phyloP scores from a whole-genome alignment of 2,113 vertebrate genomes.

The Leiothrix lutea region DNA sequence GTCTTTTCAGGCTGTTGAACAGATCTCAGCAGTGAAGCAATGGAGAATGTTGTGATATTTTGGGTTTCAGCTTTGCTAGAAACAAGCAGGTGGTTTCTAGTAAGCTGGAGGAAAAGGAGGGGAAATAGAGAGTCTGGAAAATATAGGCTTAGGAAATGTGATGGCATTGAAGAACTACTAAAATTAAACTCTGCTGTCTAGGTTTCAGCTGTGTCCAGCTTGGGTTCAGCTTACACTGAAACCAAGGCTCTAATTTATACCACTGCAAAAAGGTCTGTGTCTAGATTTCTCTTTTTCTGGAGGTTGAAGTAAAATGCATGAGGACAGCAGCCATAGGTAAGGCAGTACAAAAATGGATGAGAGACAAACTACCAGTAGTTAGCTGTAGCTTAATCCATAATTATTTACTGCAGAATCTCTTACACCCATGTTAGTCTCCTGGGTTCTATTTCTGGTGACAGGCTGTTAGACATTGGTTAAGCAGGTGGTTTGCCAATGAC shows the following conservation, averaged over 20 bases:
- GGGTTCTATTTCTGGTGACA: conserved; percentile 33
- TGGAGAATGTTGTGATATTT: not conserved
- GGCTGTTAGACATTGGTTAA: conserved; percentile 13
- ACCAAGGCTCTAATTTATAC: not conserved
- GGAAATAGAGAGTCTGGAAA: not conserved
- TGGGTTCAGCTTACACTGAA: conserved; percentile 46
- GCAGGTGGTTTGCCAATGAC: conserved; percentile 13
- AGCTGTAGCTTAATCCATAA: not conserved
- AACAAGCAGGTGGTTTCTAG: not conserved
- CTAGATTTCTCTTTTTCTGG: not conserved
- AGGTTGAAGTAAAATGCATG: not conserved
- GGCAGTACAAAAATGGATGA: not conserved
- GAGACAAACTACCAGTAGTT: not conserved
- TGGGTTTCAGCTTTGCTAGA: not conserved
- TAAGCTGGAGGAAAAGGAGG: not conserved
- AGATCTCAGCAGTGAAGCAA: not conserved
- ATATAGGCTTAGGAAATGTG: not conserved
- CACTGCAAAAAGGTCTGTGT: not conserved
- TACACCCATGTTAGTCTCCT: not conserved
- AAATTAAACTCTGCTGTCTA: conserved; percentile 37
- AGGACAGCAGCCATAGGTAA: not conserved
- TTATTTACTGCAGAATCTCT: conserved; percentile 3
- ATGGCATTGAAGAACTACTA: conserved; percentile 5
- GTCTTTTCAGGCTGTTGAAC: not conserved
- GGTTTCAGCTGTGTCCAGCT: not conserved